Percentiles rank a stretch among this genome's conserved stretches.
Conservation (phyloP, 2,888 invertebrate genomes). For the Linnaemya tessellans region DNA sequence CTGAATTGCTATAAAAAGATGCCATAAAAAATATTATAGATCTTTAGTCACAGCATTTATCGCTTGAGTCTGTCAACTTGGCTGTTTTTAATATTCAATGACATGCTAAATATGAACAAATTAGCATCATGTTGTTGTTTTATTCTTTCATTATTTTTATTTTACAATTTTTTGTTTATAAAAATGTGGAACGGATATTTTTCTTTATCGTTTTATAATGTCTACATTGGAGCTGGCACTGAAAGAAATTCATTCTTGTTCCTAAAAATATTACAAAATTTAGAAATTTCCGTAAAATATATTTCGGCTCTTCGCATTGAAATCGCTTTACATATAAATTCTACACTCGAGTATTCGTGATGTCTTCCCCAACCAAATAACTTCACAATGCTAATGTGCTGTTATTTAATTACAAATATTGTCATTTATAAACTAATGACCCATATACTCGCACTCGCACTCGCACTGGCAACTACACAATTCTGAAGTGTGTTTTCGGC, state of each 20-base stretch:
- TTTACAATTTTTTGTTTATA: neutral
- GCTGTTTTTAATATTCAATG: slow-evolving; percentile 58
- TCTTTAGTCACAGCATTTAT: slow-evolving; percentile 9
- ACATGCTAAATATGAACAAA: slow-evolving; percentile 66
- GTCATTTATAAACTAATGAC: slow-evolving; percentile 65
- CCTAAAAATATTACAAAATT: no score
- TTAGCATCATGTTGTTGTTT: slow-evolving; percentile 28
- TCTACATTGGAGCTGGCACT: no score
- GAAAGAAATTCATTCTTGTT: no score
- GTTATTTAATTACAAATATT: slow-evolving; percentile 41
- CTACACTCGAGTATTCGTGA: no score
- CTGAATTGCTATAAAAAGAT: neutral
- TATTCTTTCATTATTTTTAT: neutral
- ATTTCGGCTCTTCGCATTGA: no score
- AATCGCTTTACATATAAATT: no score
- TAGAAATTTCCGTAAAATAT: no score
- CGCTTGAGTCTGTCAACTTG: slow-evolving; percentile 41
- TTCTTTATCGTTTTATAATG: no score
- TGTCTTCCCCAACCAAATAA: neutral
- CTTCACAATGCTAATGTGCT: slow-evolving; percentile 26
- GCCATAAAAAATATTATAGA: neutral
- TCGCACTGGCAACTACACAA: neutral
- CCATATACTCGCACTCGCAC: slow-evolving; percentile 35
- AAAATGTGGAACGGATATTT: neutral
- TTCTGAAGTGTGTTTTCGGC: slow-evolving; percentile 5